phyloP scores from a whole-genome alignment of 2,888 invertebrate genomes.

The Tridacna crocea region DNA sequence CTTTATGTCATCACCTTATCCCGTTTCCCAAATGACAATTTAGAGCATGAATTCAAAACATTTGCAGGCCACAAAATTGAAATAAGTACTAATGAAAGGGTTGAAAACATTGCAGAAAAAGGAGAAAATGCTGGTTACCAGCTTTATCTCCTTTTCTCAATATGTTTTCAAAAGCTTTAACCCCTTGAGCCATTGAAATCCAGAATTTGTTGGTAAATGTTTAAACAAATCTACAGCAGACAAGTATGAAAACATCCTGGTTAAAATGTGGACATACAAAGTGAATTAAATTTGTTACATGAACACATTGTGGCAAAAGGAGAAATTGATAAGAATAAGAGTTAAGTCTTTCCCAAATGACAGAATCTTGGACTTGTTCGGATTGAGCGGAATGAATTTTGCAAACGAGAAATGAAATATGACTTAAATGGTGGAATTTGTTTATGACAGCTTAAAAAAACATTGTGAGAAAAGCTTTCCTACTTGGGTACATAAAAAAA shows the following conservation, averaged over 20 bases:
- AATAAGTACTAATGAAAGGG: too few species aligned
- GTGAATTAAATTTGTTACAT: not conserved
- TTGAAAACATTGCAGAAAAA: not conserved
- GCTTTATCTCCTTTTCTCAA: not conserved
- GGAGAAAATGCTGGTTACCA: not conserved
- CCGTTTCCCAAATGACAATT: not conserved
- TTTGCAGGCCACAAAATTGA: not conserved
- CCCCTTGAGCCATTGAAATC: not conserved
- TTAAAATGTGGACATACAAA: not conserved
- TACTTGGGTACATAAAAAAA: too few species aligned
- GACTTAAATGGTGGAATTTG: too few species aligned
- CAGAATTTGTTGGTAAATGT: too few species aligned
- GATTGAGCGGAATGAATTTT: too few species aligned
- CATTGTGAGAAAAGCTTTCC: too few species aligned
- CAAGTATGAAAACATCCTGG: not conserved
- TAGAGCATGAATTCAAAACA: not conserved
- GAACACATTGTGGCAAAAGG: not conserved
- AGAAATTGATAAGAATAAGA: not conserved
- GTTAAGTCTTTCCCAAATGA: too few species aligned
- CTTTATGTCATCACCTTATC: not conserved
- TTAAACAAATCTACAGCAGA: too few species aligned
- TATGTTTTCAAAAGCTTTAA: not conserved
- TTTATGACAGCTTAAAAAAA: too few species aligned
- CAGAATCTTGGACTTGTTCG: too few species aligned
- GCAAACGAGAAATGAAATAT: too few species aligned